Percentiles rank a stretch among this genome's conserved stretches.
Evolutionary conservation across 2,113 vertebrate genomes (phyloP).

Genomic region (Ailuropoda melanoleuca): DNA sequence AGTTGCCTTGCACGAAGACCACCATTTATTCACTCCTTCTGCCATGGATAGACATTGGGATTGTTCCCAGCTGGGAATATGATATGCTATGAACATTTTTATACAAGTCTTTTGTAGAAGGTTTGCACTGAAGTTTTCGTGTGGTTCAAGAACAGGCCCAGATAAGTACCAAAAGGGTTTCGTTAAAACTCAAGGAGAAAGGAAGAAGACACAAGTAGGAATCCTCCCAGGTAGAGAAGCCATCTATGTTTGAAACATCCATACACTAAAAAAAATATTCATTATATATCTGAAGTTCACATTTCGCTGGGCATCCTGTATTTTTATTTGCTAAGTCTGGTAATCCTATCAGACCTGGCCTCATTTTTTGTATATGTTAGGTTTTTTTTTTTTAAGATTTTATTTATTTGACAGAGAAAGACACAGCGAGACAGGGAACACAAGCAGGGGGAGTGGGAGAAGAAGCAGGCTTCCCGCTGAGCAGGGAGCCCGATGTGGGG

Average conservation of each 20-base stretch:
- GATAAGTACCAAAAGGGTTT: background rate
- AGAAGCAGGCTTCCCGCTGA: too few species aligned
- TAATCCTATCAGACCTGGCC: background rate
- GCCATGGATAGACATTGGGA: background rate
- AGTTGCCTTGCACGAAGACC: background rate
- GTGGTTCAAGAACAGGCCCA: background rate
- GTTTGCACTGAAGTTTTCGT: background rate
- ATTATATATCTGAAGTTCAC: background rate
- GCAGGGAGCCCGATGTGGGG: too few species aligned
- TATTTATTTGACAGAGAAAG: too few species aligned
- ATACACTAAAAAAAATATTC: background rate
- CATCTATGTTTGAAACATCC: background rate
- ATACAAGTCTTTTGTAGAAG: background rate
- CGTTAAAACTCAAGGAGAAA: background rate
- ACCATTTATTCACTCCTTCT: background rate
- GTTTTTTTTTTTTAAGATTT: background rate
- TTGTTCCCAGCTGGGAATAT: background rate
- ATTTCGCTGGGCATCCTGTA: background rate
- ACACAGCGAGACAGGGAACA: too few species aligned
- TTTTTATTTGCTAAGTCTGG: background rate
- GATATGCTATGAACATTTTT: background rate
- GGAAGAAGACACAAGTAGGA: background rate
- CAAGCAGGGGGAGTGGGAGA: too few species aligned
- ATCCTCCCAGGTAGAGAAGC: background rate
- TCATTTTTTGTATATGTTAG: background rate